Evolutionary conservation across 2,888 invertebrate species (phyloP), one percentile per base, ranked within the genome.

Genomic region (Tetrapedia diversipes): DNA sequence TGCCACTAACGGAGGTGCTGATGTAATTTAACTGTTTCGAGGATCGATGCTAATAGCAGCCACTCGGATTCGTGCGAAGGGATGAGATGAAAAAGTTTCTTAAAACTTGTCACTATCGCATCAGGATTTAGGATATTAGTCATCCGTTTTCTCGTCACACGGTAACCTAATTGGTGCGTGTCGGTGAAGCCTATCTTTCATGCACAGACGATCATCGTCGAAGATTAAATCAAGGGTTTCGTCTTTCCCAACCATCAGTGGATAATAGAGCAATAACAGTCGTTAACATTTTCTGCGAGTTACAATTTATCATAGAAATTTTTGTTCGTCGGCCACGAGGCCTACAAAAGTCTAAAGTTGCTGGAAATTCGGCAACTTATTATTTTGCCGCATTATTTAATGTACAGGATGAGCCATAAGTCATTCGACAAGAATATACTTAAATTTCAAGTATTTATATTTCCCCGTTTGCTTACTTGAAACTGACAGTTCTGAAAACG

Each of bases 261-360:
- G 69, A 77, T 76, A 79, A 72, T 66, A 64, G 39, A 53, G 22
- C 72, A 81, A 76, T 69, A 72, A 64, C 72, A 34, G 64, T 71
- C 56, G 73, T 82, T 81, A 81, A 53, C 69, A 67, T 57, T 75
- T 70, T 54, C 65, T 61, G 43, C 57, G 1, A 22, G 68, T 47
- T 37, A 19, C n/a, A 49, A 49, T 41, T 80, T 71, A 63, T 61
- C 71, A 19, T 32, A 34, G 22, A 11, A 32, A 68, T 81, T 72
- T 61, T 27, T n/a, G 43, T 49, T 45, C 39, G 39, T 60, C 32
- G 54, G 43, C 7, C 65, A 0, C 10, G 19, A 10, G 14, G 39
- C 49, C 34, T 61, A 19, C 37, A 65, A n/a, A 72, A 68, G 57
- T 24, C 51, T 32, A 11, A 24, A 60, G 39, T 37, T 47, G 39